Evolutionary conservation across 2,113 vertebrate species (phyloP), one percentile per base, ranked within the genome.

Genomic region (Cavia porcellus): DNA sequence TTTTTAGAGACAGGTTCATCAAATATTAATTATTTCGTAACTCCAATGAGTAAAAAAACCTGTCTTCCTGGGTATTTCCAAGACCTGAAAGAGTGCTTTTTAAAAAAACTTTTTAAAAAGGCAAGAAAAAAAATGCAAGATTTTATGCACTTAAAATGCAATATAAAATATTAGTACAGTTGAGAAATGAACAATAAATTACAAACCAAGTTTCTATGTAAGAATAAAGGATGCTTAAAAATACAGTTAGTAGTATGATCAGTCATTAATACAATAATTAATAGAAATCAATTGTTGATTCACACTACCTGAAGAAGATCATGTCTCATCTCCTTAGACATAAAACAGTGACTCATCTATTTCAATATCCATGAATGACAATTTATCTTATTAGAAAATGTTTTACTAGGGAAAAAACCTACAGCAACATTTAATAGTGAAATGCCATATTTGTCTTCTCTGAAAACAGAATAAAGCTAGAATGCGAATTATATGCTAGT

Each of bases 401-500:
- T 30, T 89, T 79, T 79, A 92, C 61, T 30, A 66, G 15, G 32
- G 12, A 57, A 79, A 61, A 89, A 55, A 59, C 24, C 45, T 84
- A 79, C 32, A 90, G 32, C 35, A 90, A 92, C 45, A 84, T 50
- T 79, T 84, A 88, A 47, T 38, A 59, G 17, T 82, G 74, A 93
- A 86, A 62, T n/a, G 79, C 42, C 2, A 74, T 42, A 57, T 52
- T 10, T 84, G 50, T 61, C 75, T 8, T 85, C 8, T 28, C 24
- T 57, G 35, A 35, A 45, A 42, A 72, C 32, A n/a, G 70, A 28
- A 68, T 55, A 90, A 84, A n/a, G 45, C 19, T 83, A 90, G 15
- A 45, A 80, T 52, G 22, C 32, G 90, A 88, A 72, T 72, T 84
- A 61, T 8, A 70, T 30, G 75, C 30, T 87, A 30, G 28, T 96